Evolutionary conservation across 2,888 invertebrate genomes (phyloP).

Genomic region (Tenthredo distinguenda): DNA sequence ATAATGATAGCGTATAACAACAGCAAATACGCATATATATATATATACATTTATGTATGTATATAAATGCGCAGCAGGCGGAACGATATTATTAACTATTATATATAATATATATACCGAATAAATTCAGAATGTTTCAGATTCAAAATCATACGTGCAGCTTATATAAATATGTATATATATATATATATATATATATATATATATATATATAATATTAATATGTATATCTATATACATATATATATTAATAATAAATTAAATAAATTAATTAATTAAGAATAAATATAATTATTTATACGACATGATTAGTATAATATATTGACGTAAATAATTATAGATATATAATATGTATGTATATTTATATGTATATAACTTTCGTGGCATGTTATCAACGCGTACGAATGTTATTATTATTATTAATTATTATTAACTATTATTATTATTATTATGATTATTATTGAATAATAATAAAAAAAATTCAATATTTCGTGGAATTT

Average conservation of each 20-base stretch:
- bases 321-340: conserved; percentile 7
- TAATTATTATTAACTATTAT: background rate
- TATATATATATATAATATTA: background rate
- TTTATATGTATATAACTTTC: conserved; percentile 12
- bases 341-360: conserved; percentile 13
- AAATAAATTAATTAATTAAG: background rate
- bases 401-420: conserved; percentile 20
- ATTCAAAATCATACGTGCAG: conserved; percentile 16
- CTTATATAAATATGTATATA: background rate
- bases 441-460: conserved; percentile 5
- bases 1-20: background rate
- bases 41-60: background rate
- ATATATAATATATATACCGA: conserved; percentile 3
- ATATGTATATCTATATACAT: background rate
- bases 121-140: conserved; percentile 39
- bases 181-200: background rate
- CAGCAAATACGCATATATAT: background rate
- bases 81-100: conserved; percentile 1
- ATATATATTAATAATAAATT: background rate
- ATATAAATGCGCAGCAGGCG: background rate
- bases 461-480: conserved; percentile 26
- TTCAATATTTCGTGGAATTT: conserved; percentile 21
- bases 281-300: conserved; percentile 28
- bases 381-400: conserved; percentile 18
- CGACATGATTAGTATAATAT: conserved; percentile 11